Conservation (phyloP, 1,140 invertebrate genomes). For the Cheumatopsyche charites region DNA sequence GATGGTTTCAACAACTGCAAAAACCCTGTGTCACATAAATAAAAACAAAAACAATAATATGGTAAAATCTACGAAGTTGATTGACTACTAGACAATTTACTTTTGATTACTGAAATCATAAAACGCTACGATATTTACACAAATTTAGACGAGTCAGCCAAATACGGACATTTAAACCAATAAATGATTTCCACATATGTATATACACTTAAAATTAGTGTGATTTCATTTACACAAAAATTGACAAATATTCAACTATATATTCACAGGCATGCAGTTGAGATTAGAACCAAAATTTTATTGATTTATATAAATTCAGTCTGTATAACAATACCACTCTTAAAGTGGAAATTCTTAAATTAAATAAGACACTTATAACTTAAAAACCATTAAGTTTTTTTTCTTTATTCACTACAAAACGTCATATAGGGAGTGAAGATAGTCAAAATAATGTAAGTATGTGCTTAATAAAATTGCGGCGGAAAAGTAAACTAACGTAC, state of each 20-base stretch:
- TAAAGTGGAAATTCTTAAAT: slow-evolving; percentile 21
- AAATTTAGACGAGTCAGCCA: not conserved
- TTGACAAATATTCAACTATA: not conserved
- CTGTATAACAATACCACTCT: slow-evolving; percentile 15
- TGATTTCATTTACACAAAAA: not conserved
- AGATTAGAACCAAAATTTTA: slow-evolving; percentile 14
- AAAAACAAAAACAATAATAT: not conserved
- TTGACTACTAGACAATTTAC: no score
- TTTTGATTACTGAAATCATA: not conserved
- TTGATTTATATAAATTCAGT: slow-evolving; percentile 24
- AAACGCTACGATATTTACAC: not conserved
- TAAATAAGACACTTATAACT: slow-evolving; percentile 21
- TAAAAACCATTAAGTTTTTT: slow-evolving; percentile 23
- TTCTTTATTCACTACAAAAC: slow-evolving; percentile 8
- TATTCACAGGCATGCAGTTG: slow-evolving; percentile 1
- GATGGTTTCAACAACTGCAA: slow-evolving; percentile 18
- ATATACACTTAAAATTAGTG: slow-evolving; percentile 1
- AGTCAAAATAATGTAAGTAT: not conserved
- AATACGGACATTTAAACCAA: not conserved
- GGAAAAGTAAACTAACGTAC: slow-evolving; percentile 1
- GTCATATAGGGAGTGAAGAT: slow-evolving; percentile 14
- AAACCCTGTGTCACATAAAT: slow-evolving; percentile 9
- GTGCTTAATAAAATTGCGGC: not conserved
- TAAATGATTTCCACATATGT: not conserved
- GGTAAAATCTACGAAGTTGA: no score